These are phyloP conservation scores for Stichopus chloronotus DNA, from an alignment of 35 echinoderm and acorn worm species.

Conservation along the genomic window DNA sequence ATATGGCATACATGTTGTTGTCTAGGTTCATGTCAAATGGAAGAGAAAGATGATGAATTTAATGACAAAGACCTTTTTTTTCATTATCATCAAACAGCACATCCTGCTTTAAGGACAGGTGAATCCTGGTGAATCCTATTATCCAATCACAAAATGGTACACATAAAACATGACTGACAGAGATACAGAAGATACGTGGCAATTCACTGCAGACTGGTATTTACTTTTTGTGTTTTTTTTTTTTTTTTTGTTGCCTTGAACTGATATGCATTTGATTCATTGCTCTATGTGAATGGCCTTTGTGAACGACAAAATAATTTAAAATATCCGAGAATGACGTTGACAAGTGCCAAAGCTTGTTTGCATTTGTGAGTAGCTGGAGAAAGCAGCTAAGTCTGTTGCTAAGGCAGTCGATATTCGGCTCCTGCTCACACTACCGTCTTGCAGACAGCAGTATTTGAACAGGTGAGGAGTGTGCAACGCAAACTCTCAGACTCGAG, in stretches of 20 bases:
- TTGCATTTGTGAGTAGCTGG: neutral
- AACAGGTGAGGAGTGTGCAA: neutral
- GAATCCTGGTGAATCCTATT: no score
- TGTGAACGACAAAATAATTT: neutral
- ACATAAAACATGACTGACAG: no score
- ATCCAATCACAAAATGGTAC: no score
- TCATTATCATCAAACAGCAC: no score
- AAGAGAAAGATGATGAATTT: no score
- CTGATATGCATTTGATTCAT: neutral
- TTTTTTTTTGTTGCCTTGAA: neutral
- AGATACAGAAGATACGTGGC: no score
- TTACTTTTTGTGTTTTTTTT: neutral
- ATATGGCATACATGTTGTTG: no score
- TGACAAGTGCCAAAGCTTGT: neutral
- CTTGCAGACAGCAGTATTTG: neutral
- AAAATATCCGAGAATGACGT: neutral
- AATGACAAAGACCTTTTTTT: no score
- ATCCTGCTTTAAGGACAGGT: no score
- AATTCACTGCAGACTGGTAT: neutral
- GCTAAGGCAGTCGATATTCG: neutral
- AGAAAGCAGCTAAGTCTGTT: neutral
- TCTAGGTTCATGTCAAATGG: no score
- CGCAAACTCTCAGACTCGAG: neutral
- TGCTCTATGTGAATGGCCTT: neutral
- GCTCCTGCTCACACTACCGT: neutral